These are phyloP conservation scores for Pseudolaguvia tuberculata DNA, from an alignment of 2,113 vertebrate species.

Conservation along the genomic window DNA sequence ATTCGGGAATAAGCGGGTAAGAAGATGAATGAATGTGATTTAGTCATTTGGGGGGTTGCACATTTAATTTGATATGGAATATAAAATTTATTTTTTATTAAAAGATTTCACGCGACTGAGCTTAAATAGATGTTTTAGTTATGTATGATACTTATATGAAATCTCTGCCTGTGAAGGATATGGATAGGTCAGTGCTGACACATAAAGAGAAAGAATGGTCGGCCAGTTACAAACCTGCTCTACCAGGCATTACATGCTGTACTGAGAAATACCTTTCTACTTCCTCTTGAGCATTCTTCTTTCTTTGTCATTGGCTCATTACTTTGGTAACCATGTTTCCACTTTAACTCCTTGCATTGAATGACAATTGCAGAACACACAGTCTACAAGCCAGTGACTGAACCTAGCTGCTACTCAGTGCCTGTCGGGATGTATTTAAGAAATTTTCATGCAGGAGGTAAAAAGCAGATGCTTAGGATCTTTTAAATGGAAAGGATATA, in stretches of 20 bases:
- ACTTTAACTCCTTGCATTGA: slow-evolving; percentile 19
- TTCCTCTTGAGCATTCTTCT: background rate
- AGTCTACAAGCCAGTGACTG: slow-evolving; percentile 33
- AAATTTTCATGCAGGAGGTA: slow-evolving; percentile 16
- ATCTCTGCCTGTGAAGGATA: slow-evolving; percentile 10
- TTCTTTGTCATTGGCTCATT: slow-evolving; percentile 16
- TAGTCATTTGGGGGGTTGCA: too few relatives aligned
- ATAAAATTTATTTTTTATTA: background rate
- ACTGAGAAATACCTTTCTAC: slow-evolving; percentile 24
- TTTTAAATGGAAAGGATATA: background rate
- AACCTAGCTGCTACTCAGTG: slow-evolving; percentile 23
- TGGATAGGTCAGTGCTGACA: slow-evolving; percentile 43
- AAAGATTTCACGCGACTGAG: background rate
- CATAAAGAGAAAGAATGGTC: slow-evolving; percentile 30
- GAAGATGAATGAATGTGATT: too few relatives aligned
- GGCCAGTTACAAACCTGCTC: slow-evolving; percentile 33
- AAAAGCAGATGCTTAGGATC: background rate
- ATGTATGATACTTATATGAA: slow-evolving; percentile 17
- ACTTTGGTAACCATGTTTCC: slow-evolving; percentile 36
- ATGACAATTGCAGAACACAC: slow-evolving; percentile 32
- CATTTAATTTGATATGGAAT: too few relatives aligned
- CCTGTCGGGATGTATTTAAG: slow-evolving; percentile 40
- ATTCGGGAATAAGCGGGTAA: too few relatives aligned
- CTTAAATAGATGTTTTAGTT: background rate
- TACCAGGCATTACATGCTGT: slow-evolving; percentile 17